phyloP scores from a whole-genome alignment of 1,140 invertebrate genomes.

The Halotydeus destructor region DNA sequence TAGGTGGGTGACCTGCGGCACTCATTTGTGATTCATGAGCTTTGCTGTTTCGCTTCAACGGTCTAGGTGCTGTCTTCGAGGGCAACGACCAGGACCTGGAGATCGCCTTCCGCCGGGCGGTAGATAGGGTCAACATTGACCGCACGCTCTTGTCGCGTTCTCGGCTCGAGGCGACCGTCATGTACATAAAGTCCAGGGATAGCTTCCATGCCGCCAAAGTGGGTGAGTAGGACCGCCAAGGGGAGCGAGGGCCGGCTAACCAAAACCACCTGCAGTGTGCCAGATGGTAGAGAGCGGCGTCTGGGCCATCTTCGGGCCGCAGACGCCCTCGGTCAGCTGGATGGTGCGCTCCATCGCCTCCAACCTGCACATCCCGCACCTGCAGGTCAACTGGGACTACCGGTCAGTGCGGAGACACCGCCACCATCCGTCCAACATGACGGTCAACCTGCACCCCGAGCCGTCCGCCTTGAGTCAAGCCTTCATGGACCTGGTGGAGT shows the following conservation, averaged over 20 bases:
- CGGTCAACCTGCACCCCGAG: conserved; percentile 82
- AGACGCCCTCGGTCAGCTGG: not conserved
- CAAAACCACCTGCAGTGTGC: not conserved
- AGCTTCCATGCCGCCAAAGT: conserved; percentile 73
- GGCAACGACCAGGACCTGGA: conserved; percentile 47
- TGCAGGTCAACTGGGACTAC: not conserved
- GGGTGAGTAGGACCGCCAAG: no score
- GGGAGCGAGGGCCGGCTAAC: conserved; percentile 12
- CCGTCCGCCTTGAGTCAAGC: conserved; percentile 56
- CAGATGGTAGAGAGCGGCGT: not conserved
- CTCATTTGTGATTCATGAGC: not conserved
- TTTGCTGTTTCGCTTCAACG: not conserved
- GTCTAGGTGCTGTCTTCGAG: conserved; percentile 1
- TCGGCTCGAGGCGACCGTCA: conserved; percentile 56
- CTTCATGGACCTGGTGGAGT: conserved; percentile 64
- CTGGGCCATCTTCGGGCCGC: not conserved
- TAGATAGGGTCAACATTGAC: conserved; percentile 67
- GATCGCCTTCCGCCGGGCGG: conserved; percentile 66
- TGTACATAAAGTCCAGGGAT: conserved; percentile 54
- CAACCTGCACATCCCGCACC: not conserved
- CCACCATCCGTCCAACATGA: conserved; percentile 24
- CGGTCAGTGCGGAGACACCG: not conserved
- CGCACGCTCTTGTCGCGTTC: conserved; percentile 54
- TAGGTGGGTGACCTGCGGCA: not conserved
- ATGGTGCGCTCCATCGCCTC: not conserved